Base-by-base conservation (phyloP, 2,797 vertebrate species). In the Enteromius afrohamiltoni region DNA sequence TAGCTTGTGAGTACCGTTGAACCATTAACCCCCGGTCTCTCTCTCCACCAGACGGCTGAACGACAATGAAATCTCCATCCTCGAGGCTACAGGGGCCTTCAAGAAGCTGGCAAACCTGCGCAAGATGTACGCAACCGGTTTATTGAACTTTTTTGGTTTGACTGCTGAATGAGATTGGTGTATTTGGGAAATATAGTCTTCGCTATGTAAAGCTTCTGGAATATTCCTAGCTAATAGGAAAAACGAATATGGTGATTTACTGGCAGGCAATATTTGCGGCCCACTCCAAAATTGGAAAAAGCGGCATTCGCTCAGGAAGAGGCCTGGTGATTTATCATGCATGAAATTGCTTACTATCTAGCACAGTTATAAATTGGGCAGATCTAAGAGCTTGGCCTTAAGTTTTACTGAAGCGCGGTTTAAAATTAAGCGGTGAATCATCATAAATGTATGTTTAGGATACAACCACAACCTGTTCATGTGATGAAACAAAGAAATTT, bases 41-140 rank as follows among this genome's bases (percentile, higher is more conserved):
- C 92, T 85, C 92, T 91, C 84, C 90, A 84, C 42, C 77, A 99
- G 98, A 92, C 95, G 97, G 85, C 91, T 99, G 91, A 98, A 98
- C n/a, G 97, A 99, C 95, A 99, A 99, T 79, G 98, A 99, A 64
- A 96, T 99, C 90, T 91, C 95, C 26, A 77, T 97, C 53, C 91
- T 99, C 89, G 98, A 99, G 88, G 94, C 96, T 77, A 86, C 93
- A 0, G 96, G 96, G 83, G 95, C 94, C 68, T 99, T 99, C 91
- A 99, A 97, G 95, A 99, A 97, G 92, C 90, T 98, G 83, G 96
- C 97, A 23, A 97, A 97, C 92, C 93, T 99, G 82, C 95, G 90
- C 85, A 99, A 98, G 91, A 98, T 99, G 98, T 99, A 95, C 79
- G 96, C 10, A 77, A 47, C 16, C 0, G 6, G 34, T 82, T 67